Evolutionary conservation across 30 jellyfish, hydroid and myxozoan genomes (phyloP).

Genomic region (Haliclystus octoradiatus): DNA sequence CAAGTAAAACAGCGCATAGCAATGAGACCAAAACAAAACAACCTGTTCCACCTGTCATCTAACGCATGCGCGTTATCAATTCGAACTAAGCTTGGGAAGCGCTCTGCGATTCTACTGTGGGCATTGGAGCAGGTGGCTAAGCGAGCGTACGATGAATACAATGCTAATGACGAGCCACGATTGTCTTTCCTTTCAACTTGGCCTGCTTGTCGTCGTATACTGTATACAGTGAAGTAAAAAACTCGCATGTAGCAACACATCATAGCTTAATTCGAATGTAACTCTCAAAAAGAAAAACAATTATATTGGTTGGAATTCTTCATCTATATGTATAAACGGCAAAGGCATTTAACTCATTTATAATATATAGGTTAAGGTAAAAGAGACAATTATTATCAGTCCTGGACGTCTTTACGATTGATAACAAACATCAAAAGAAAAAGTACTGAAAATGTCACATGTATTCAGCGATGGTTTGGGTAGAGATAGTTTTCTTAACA

Average conservation of each 20-base stretch:
- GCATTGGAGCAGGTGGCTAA: constrained; percentile 76
- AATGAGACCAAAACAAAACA: constrained; percentile 65
- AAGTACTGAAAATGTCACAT: constrained; percentile 37
- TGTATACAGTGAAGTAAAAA: constrained; percentile 2
- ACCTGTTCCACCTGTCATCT: constrained; percentile 76
- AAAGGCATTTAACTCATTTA: too few relatives aligned
- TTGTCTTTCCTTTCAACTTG: constrained; percentile 50
- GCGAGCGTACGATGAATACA: constrained; percentile 65
- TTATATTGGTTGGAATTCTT: too few relatives aligned
- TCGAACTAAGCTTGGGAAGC: constrained; percentile 29
- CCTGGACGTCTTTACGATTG: too few relatives aligned
- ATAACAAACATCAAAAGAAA: too few relatives aligned
- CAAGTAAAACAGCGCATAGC: constrained; percentile 66
- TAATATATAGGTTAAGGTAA: too few relatives aligned
- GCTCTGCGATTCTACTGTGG: constrained; percentile 62
- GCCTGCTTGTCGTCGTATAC: constrained; percentile 53
- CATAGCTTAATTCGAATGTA: too few relatives aligned
- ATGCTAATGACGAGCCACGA: constrained; percentile 54
- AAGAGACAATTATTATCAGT: too few relatives aligned
- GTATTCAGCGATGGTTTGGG: constrained; percentile 65
- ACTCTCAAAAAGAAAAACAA: too few relatives aligned
- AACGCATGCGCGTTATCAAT: constrained; percentile 57
- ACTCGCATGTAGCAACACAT: constrained; percentile 3
- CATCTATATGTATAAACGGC: too few relatives aligned
- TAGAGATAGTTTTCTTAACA: constrained; percentile 59